A percentile compares a stretch with the other conserved stretches of the same genome.
phyloP scores from a whole-genome alignment of 2,797 vertebrate species.

The Hydrocynus forskahlii region DNA sequence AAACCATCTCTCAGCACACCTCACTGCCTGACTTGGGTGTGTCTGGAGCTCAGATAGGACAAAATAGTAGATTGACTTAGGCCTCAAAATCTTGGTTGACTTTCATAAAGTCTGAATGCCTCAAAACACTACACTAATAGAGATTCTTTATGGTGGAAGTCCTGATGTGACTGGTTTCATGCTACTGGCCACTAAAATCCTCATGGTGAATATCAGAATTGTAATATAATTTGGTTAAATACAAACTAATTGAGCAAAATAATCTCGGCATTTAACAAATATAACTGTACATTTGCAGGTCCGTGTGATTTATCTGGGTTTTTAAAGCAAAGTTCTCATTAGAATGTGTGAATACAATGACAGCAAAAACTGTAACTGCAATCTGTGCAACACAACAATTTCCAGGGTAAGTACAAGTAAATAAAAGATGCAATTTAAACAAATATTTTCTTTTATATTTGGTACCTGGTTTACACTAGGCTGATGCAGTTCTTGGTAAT shows the following conservation, averaged over 20 bases:
- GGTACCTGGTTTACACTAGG: no score
- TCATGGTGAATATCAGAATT: no score
- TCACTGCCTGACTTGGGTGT: background rate
- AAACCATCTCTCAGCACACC: background rate
- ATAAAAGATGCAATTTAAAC: background rate
- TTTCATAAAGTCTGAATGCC: background rate
- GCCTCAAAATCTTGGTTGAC: background rate
- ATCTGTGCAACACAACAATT: background rate
- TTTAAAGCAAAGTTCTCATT: background rate
- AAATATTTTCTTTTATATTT: background rate
- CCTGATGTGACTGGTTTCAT: no score
- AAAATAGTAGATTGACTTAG: background rate
- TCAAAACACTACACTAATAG: no score
- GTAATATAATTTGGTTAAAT: no score
- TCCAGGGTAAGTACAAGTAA: background rate
- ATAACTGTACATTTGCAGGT: no score
- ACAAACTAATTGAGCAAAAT: no score
- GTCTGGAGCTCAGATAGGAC: background rate
- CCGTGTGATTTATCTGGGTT: no score
- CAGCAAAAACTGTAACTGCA: background rate
- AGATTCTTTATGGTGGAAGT: no score
- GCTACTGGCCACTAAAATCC: no score
- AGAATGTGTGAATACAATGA: background rate
- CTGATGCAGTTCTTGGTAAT: background rate
- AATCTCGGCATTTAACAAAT: no score